Conservation (phyloP, 2,888 invertebrate genomes). For the Antitype chi region DNA sequence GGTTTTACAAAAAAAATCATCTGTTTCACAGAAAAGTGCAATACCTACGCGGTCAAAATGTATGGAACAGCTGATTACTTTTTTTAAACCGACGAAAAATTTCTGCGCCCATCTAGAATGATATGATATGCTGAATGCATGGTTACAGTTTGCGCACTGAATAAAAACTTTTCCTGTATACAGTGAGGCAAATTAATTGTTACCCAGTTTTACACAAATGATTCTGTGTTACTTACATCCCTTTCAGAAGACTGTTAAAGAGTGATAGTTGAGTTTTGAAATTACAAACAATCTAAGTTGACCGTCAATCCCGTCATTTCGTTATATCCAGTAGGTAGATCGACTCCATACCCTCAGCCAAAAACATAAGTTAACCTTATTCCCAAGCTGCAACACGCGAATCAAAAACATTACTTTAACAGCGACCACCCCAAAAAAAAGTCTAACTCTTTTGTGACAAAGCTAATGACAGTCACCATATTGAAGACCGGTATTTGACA, state of each 20-base stretch:
- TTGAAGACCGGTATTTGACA: slow-evolving; percentile 59
- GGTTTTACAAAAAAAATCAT: too few species aligned
- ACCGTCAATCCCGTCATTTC: background rate
- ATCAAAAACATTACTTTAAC: slow-evolving; percentile 5
- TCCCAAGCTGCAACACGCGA: background rate
- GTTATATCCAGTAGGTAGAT: background rate
- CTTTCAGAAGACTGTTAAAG: background rate
- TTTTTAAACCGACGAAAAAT: too few species aligned
- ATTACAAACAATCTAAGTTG: background rate
- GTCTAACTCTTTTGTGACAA: slow-evolving; percentile 46
- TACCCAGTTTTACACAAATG: background rate
- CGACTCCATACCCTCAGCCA: background rate
- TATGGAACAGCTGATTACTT: too few species aligned
- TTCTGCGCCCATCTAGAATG: too few species aligned
- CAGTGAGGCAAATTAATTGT: background rate
- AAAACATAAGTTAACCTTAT: background rate
- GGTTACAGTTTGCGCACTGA: too few species aligned
- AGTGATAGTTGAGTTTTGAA: background rate
- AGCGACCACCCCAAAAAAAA: slow-evolving; percentile 4
- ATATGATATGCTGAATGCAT: too few species aligned
- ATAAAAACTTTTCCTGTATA: too few species aligned
- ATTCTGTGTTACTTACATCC: background rate
- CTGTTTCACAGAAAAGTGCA: too few species aligned
- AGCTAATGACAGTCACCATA: slow-evolving; percentile 64
- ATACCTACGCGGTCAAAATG: too few species aligned